A percentile compares a stretch with the other conserved stretches of the same genome.
These are phyloP conservation scores for Ethmia dodecea DNA, from an alignment of 2,888 invertebrate species.

Conservation along the genomic window DNA sequence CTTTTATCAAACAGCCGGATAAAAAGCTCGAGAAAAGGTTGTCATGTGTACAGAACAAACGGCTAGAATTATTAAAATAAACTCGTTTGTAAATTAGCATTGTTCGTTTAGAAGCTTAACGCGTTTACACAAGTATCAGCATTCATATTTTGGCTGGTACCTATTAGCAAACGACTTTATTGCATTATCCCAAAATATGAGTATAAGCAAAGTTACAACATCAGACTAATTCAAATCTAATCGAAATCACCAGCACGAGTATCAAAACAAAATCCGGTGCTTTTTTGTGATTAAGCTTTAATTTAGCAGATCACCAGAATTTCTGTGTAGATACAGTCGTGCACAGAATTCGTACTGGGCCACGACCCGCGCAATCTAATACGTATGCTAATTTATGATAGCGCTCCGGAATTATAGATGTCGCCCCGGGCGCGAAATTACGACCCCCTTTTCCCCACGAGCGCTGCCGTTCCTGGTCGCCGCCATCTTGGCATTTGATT, in stretches of 20 bases:
- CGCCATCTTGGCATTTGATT: slow-evolving; percentile 66
- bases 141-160: too few relatives aligned
- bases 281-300: slow-evolving; percentile 26
- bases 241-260: slow-evolving; percentile 2
- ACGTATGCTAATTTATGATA: slow-evolving; percentile 74
- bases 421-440: slow-evolving; percentile 63
- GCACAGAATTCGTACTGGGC: slow-evolving; percentile 51
- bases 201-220: too few relatives aligned
- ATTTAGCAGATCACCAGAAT: slow-evolving; percentile 35
- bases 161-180: too few relatives aligned
- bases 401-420: slow-evolving; percentile 71
- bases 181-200: too few relatives aligned
- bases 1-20: too few relatives aligned
- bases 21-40: too few relatives aligned
- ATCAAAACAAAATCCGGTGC: slow-evolving; percentile 6
- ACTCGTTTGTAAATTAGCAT: too few relatives aligned
- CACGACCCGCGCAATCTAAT: slow-evolving; percentile 56
- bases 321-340: slow-evolving; percentile 43
- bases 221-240: too few relatives aligned
- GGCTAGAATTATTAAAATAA: too few relatives aligned
- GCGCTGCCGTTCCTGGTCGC: slow-evolving; percentile 28
- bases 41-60: too few relatives aligned
- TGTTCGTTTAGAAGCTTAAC: too few relatives aligned
- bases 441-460: slow-evolving; percentile 34
- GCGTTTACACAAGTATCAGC: too few relatives aligned